phyloP scores from a whole-genome alignment of 2,888 invertebrate genomes.

The Octodonta nipae region DNA sequence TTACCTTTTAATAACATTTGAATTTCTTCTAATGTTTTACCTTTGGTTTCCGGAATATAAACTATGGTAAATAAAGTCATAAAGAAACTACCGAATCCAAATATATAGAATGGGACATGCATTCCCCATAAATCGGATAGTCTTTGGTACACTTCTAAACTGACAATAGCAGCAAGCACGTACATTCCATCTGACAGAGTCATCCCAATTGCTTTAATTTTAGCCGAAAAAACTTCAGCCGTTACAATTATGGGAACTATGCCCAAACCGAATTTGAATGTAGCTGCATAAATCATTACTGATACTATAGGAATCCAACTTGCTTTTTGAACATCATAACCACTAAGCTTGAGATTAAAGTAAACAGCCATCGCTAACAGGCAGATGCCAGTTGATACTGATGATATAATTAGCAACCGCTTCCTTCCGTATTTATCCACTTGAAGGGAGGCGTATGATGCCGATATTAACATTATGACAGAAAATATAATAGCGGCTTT shows the following conservation, averaged over 20 bases:
- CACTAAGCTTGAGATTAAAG: slow-evolving; percentile 26
- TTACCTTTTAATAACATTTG: slow-evolving; percentile 12
- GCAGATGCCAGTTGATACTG: slow-evolving; percentile 26
- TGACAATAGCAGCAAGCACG: slow-evolving; percentile 26
- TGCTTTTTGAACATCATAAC: slow-evolving; percentile 21
- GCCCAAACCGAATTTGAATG: slow-evolving; percentile 31
- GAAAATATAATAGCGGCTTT: slow-evolving; percentile 30
- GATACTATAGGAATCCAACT: slow-evolving; percentile 31
- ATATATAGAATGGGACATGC: slow-evolving; percentile 30
- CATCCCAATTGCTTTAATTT: slow-evolving; percentile 33
- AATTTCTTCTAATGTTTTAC: slow-evolving; percentile 13
- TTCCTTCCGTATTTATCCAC: slow-evolving; percentile 32
- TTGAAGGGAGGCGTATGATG: slow-evolving; percentile 24
- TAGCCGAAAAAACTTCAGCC: slow-evolving; percentile 32
- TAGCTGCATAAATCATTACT: slow-evolving; percentile 30
- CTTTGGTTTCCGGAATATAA: slow-evolving; percentile 23
- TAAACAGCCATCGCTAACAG: slow-evolving; percentile 28
- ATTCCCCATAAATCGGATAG: slow-evolving; percentile 23
- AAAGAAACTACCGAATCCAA: slow-evolving; percentile 18
- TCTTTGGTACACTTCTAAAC: slow-evolving; percentile 26
- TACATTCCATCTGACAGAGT: slow-evolving; percentile 29
- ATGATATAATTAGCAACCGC: slow-evolving; percentile 25
- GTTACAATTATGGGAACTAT: slow-evolving; percentile 33
- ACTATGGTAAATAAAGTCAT: slow-evolving; percentile 21
- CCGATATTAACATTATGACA: slow-evolving; percentile 27